A percentile compares a stretch with the other conserved stretches of the same genome.
Evolutionary conservation across 2,113 vertebrate genomes (phyloP).

Genomic region (Panurus biarmicus): DNA sequence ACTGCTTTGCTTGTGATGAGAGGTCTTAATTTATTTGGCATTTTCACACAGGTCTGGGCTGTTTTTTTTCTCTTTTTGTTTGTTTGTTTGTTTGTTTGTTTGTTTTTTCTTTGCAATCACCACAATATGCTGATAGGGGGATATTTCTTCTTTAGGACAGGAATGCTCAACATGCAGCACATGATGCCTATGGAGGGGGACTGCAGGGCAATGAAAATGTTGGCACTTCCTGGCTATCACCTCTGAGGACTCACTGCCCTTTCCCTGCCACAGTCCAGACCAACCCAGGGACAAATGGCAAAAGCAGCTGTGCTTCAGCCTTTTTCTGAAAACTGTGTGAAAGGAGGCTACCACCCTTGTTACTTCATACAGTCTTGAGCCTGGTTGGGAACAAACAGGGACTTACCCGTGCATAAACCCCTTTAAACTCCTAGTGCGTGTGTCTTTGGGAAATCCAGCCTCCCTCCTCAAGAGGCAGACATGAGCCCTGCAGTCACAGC

Average conservation of each 20-base stretch:
- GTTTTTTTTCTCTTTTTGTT: background rate
- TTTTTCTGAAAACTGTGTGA: background rate
- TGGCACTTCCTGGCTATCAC: background rate
- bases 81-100: background rate
- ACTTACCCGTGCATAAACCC: background rate
- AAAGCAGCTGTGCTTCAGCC: background rate
- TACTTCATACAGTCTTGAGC: background rate
- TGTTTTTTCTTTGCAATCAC: background rate
- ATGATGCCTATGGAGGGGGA: fast-evolving
- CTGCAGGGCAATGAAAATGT: background rate
- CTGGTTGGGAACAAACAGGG: background rate
- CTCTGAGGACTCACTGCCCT: background rate
- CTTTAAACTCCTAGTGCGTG: too few relatives aligned
- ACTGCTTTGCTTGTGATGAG: background rate
- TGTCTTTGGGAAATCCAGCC: background rate
- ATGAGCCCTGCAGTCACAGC: too few relatives aligned
- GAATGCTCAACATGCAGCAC: background rate
- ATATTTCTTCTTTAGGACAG: background rate
- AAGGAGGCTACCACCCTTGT: background rate
- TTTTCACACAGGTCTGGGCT: background rate
- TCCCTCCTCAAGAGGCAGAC: background rate
- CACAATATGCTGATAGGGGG: background rate
- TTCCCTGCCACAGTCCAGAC: background rate
- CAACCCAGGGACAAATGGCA: background rate
- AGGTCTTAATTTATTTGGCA: background rate